These are phyloP conservation scores for honey bee (Apis mellifera) DNA, from an alignment of 1,140 invertebrate genomes.

Conservation along the genomic window DNA sequence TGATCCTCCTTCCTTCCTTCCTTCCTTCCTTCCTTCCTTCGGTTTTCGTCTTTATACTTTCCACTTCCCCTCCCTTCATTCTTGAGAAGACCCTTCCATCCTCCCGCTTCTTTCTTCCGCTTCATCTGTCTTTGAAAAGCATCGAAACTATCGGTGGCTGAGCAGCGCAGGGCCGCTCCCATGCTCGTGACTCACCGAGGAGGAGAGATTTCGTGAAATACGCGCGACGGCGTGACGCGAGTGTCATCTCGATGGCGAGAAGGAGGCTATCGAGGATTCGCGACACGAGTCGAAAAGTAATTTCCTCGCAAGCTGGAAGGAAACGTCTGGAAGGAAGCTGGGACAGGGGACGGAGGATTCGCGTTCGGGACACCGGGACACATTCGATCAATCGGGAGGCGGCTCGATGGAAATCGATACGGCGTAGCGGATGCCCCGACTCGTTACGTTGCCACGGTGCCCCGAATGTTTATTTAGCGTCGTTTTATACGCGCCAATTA, in stretches of 20 bases:
- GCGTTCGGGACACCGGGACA: background rate
- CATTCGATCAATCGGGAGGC: conserved; percentile 18
- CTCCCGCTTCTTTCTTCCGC: conserved; percentile 26
- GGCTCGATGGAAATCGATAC: conserved; percentile 13
- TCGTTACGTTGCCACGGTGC: conserved; percentile 54
- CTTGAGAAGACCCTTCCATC: background rate
- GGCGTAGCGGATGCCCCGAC: conserved; percentile 47
- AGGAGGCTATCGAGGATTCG: background rate
- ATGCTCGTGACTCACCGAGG: background rate
- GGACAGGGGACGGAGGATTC: background rate
- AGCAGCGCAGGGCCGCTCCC: background rate
- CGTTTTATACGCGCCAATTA: conserved; percentile 58
- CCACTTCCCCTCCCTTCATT: background rate
- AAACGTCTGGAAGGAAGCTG: background rate
- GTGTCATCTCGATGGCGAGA: background rate
- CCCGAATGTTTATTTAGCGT: conserved; percentile 65
- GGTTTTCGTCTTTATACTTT: conserved; percentile 57
- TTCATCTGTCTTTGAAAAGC: conserved; percentile 36
- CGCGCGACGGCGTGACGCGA: background rate
- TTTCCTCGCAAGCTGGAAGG: background rate
- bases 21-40: background rate
- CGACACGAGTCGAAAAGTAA: background rate
- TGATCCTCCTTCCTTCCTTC: conserved; percentile 14
- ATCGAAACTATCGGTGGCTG: conserved; percentile 16
- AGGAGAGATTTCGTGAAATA: background rate